A percentile compares a stretch with the other conserved stretches of the same genome.
These are phyloP conservation scores for Schizothorax lantsangensis DNA, from an alignment of 2,797 vertebrate species.

Conservation along the genomic window DNA sequence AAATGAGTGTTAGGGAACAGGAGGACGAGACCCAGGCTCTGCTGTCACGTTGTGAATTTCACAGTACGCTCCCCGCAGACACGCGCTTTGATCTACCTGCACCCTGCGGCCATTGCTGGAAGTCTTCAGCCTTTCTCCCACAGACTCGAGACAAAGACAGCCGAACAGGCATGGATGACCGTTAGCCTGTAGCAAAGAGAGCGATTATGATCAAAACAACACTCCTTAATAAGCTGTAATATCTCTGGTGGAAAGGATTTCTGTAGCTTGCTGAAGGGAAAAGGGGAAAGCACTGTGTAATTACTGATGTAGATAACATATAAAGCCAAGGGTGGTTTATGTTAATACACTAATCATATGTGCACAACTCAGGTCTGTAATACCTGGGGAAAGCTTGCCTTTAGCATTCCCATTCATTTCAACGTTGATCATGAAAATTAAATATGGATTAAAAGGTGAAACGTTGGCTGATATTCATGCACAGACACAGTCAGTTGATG, in stretches of 20 bases:
- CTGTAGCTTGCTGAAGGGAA: not conserved
- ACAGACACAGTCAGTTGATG: not conserved
- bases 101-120: conserved; percentile 46
- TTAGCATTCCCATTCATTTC: not conserved
- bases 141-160: conserved; percentile 37
- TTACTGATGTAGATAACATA: conserved; percentile 29
- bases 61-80: conserved; percentile 46
- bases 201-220: conserved; percentile 11
- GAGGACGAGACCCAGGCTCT: conserved; percentile 61
- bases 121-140: conserved; percentile 36
- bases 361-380: not conserved
- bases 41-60: conserved; percentile 57
- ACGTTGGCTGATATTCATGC: not conserved
- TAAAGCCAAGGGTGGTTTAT: conserved; percentile 13
- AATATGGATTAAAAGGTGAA: not conserved
- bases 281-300: not conserved
- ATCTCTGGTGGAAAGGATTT: conserved; percentile 29
- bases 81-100: conserved; percentile 60
- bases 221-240: conserved; percentile 14
- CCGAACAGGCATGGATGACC: conserved; percentile 13
- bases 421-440: not conserved
- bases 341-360: conserved; percentile 4
- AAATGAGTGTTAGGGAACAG: conserved; percentile 55
- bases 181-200: conserved; percentile 28
- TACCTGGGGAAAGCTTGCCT: not conserved